Evolutionary conservation across 2,888 invertebrate species (phyloP).

Genomic region (Ditylenchus weischeri): DNA sequence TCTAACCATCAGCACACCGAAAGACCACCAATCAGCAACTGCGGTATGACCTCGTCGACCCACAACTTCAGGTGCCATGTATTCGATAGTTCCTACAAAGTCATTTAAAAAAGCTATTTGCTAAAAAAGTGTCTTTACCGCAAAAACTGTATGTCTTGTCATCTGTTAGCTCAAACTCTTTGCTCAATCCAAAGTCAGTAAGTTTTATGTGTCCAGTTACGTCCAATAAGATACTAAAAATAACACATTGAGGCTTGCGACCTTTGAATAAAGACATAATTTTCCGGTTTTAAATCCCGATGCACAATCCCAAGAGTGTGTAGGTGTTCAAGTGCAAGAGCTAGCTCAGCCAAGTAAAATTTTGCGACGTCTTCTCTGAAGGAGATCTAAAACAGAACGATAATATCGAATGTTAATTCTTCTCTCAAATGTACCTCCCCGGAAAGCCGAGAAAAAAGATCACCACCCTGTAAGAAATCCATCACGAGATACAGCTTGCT

Average conservation of each 20-base stretch:
- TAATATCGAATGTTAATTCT: neutral
- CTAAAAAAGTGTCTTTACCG: constrained; percentile 27
- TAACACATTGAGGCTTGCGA: no score
- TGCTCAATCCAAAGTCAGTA: constrained; percentile 96
- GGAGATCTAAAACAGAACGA: constrained; percentile 75
- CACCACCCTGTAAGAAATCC: constrained; percentile 92
- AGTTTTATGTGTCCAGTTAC: constrained; percentile 96
- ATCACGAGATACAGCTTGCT: constrained; percentile 96
- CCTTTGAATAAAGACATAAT: constrained; percentile 65
- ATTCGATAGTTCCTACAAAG: constrained; percentile 73
- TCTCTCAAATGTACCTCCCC: constrained; percentile 75
- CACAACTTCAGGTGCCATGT: constrained; percentile 96
- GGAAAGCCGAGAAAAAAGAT: constrained; percentile 93
- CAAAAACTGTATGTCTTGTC: constrained; percentile 71
- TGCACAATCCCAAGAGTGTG: constrained; percentile 96
- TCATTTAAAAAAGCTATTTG: constrained; percentile 7
- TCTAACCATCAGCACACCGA: constrained; percentile 90
- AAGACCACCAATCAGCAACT: constrained; percentile 99
- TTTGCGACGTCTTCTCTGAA: constrained; percentile 99
- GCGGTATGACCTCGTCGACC: constrained; percentile 94
- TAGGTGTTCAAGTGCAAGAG: constrained; percentile 91
- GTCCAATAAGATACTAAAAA: constrained; percentile 73
- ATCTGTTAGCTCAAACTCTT: constrained; percentile 67
- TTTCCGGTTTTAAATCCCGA: constrained; percentile 93
- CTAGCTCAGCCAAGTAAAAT: constrained; percentile 96